Percentiles rank a stretch among this genome's conserved stretches.
phyloP scores from a whole-genome alignment of 2,113 vertebrate genomes.

The Scopus umbretta region DNA sequence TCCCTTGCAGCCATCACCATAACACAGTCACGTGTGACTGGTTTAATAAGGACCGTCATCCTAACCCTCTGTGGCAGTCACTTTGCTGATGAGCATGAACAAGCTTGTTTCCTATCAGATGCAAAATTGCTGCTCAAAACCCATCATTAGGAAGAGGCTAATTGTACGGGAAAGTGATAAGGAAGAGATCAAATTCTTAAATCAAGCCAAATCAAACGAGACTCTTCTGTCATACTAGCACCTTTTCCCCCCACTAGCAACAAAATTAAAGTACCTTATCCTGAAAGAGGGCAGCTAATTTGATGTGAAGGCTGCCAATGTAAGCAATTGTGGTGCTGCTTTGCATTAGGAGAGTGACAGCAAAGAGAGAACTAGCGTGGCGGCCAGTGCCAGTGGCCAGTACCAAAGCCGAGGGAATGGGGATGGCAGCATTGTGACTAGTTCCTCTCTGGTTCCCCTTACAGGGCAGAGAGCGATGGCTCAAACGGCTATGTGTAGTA shows the following conservation, averaged over 20 bases:
- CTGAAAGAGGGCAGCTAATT: background rate
- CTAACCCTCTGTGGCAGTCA: background rate
- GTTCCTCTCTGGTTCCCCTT: background rate
- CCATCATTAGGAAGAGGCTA: rapidly evolving
- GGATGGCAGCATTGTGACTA: background rate
- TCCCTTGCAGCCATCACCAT: background rate
- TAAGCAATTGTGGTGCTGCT: background rate
- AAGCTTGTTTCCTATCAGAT: background rate
- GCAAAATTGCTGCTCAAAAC: background rate
- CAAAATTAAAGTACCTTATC: background rate
- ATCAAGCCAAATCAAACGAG: background rate
- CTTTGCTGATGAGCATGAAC: background rate
- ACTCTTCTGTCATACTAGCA: background rate
- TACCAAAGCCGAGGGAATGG: rapidly evolving
- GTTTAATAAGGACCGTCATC: background rate
- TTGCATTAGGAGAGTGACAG: background rate
- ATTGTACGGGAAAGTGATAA: background rate
- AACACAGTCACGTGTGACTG: background rate
- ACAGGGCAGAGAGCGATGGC: rapidly evolving
- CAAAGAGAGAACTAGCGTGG: rapidly evolving
- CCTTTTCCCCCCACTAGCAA: background rate
- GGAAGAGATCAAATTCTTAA: background rate
- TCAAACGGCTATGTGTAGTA: rapidly evolving
- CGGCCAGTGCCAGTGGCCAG: background rate
- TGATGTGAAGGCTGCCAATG: background rate